Evolutionary conservation across 2,797 vertebrate species (phyloP).

Genomic region (Galaxias olidus): DNA sequence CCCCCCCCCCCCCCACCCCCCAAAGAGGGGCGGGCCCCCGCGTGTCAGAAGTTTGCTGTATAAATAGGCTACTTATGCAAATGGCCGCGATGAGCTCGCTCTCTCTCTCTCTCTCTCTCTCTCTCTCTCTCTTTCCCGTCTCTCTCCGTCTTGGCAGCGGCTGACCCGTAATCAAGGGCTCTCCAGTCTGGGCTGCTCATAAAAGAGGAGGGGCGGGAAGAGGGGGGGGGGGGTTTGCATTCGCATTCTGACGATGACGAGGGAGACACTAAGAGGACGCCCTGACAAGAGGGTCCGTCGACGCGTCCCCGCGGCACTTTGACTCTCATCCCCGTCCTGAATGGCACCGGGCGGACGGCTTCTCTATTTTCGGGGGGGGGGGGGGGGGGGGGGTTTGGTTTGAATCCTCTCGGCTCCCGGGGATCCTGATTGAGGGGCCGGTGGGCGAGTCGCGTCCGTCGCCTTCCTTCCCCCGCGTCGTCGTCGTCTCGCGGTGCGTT

Average conservation of each 20-base stretch:
- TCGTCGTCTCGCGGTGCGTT: slow-evolving; percentile 43
- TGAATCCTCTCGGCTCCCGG: slow-evolving; percentile 43
- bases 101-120: slow-evolving; percentile 16
- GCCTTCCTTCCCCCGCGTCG: neutral
- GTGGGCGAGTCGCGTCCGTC: slow-evolving; percentile 33
- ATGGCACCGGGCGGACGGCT: slow-evolving; percentile 17
- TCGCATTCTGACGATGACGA: slow-evolving; percentile 37
- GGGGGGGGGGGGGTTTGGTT: slow-evolving; percentile 43
- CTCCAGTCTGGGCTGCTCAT: slow-evolving; percentile 39
- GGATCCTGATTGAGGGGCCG: slow-evolving; percentile 32
- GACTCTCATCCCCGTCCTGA: slow-evolving; percentile 40
- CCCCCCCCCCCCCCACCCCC: slow-evolving; percentile 52
- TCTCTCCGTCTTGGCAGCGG: slow-evolving; percentile 44
- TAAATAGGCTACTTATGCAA: slow-evolving; percentile 67
- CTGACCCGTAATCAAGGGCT: slow-evolving; percentile 67
- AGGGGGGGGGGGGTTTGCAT: neutral
- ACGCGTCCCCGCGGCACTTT: slow-evolving; percentile 34
- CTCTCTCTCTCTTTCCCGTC: slow-evolving; percentile 15
- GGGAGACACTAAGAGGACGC: slow-evolving; percentile 28
- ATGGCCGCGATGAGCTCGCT: slow-evolving; percentile 41
- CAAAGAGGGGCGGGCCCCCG: slow-evolving; percentile 43
- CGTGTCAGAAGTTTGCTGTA: slow-evolving; percentile 51
- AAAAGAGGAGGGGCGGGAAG: slow-evolving; percentile 35
- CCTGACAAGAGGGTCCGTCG: slow-evolving; percentile 30
- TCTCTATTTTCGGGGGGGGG: slow-evolving; percentile 26